Evolutionary conservation across 2,113 vertebrate species (phyloP).

Genomic region (Crotophaga sulcirostris): DNA sequence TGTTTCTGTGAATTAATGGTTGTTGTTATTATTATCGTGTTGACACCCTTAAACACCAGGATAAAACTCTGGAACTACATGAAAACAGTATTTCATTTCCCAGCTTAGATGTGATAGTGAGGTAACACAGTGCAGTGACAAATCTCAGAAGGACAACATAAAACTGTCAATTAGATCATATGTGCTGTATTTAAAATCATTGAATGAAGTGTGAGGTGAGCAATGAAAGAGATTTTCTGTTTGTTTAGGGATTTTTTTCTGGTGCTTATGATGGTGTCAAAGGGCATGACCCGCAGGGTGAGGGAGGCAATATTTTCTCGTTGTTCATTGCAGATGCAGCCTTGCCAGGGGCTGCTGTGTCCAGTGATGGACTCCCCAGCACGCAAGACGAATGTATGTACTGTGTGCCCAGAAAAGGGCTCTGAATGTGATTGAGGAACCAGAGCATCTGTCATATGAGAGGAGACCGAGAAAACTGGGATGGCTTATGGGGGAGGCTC

Average conservation of each 20-base stretch:
- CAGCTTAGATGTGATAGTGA: neutral
- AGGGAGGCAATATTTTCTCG: neutral
- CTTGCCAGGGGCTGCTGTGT: neutral
- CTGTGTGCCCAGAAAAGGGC: neutral
- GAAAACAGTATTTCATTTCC: neutral
- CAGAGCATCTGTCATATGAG: neutral
- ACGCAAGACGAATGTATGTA: neutral
- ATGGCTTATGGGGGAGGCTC: neutral
- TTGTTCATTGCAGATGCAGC: neutral
- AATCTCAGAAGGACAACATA: neutral
- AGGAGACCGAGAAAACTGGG: neutral
- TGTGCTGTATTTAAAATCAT: neutral
- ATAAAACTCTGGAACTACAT: neutral
- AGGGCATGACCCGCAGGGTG: neutral
- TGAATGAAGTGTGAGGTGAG: neutral
- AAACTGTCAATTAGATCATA: neutral
- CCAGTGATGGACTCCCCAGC: neutral
- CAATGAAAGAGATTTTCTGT: neutral
- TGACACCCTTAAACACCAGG: neutral
- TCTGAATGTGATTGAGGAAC: too few relatives aligned
- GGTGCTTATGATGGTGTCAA: neutral
- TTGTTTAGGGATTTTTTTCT: neutral
- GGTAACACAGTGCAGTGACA: neutral
- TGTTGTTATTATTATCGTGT: neutral
- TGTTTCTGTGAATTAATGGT: neutral